Base-by-base conservation (phyloP, 2,113 vertebrate species). In the Tapirus terrestris region DNA sequence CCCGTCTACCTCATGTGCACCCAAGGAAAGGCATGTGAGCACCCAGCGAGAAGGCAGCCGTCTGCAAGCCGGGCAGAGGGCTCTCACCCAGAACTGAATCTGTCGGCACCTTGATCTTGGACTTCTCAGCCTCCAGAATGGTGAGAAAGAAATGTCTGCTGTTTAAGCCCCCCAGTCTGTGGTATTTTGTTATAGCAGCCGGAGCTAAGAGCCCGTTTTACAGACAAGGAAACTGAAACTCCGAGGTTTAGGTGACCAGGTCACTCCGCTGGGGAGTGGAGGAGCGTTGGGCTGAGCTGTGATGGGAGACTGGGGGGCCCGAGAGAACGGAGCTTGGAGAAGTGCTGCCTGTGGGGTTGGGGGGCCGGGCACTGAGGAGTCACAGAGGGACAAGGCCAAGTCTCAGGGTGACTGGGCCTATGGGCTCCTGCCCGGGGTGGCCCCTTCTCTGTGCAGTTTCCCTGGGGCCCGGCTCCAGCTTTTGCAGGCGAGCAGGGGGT, bases 41-140 rank as follows among this genome's bases (percentile, higher is more conserved):
- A 27, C 63, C 8, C 2, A 1, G 14, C 8, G 23, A 79, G 43
- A 31, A 73, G 43, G 43, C 1, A 1, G 61, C 63, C 7, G 0
- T 73, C n/a, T 27, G 29, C 45, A 63, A 53, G 83, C 8, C 29
- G 63, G 89, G 79, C 25, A 8, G 68, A 63, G 56, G 10, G 45
- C 4, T 33, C 51, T 86, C 48, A 14, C 11, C 1, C 3, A 68
- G 68, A 27, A 31, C 4, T 0, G n/a, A 43, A 21, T 51, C 63
- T 56, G n/a, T 29, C 0, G 1, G 61, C 70, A 14, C 56, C 11
- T 33, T 89, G 77, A 16, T 4, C 39, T 33, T 65, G 73, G 48
- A 39, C 36, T 67, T 48, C 14, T 56, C 60, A 23, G 48, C 29
- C 73, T 65, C 39, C 13, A 53, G 58, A 65, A 60, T 25, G 0